Evolutionary conservation across 2,797 vertebrate genomes (phyloP).

Genomic region (Myotis pilosus): DNA sequence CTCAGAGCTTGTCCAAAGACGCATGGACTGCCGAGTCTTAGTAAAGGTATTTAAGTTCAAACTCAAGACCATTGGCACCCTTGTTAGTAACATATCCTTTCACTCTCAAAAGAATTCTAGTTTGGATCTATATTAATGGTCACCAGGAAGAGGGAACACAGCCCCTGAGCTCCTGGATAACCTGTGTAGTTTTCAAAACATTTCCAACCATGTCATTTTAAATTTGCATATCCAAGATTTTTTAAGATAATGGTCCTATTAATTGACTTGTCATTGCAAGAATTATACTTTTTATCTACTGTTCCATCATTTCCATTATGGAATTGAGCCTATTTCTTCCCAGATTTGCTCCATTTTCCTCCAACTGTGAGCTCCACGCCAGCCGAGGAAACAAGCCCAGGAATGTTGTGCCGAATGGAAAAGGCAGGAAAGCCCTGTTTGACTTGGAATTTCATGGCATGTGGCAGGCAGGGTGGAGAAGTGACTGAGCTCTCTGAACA

Average conservation of each 20-base stretch:
- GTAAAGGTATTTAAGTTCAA: background rate
- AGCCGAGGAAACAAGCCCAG: background rate
- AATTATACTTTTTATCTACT: background rate
- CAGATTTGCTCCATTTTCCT: background rate
- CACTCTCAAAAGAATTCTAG: background rate
- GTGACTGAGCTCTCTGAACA: background rate
- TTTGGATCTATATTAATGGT: background rate
- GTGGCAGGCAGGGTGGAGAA: background rate
- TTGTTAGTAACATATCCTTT: background rate
- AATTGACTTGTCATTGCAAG: background rate
- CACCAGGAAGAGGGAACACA: background rate
- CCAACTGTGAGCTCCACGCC: background rate
- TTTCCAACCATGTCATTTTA: background rate
- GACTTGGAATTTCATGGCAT: background rate
- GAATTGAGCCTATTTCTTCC: background rate
- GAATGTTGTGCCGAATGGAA: background rate
- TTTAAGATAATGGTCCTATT: background rate
- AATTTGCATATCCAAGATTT: background rate
- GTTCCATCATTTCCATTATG: background rate
- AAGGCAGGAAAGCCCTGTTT: slow-evolving; percentile 55
- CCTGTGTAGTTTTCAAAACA: background rate
- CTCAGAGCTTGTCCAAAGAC: background rate
- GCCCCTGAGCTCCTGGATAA: background rate
- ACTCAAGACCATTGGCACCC: background rate
- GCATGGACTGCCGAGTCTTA: background rate